Percentiles rank a stretch among this genome's conserved stretches.
Evolutionary conservation across 2,888 invertebrate species (phyloP).

Genomic region (Colletes collaris): DNA sequence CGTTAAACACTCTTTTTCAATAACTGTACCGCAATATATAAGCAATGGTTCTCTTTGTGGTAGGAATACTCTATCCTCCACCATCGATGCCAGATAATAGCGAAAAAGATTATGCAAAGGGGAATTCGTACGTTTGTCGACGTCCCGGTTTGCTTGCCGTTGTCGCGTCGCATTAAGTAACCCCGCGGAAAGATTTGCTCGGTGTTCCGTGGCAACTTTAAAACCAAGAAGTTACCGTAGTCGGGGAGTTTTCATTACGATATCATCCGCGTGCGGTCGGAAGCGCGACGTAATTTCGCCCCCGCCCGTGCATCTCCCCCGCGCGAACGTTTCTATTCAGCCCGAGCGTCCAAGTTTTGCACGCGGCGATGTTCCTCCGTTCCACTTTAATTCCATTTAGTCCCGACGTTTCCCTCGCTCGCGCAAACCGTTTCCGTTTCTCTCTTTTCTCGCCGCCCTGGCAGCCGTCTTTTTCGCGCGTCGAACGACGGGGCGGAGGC

Average conservation of each 20-base stretch:
- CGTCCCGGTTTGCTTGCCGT: background rate
- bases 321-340: conserved; percentile 44
- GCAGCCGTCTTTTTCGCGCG: conserved; percentile 17
- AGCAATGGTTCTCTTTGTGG: no score
- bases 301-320: conserved; percentile 3
- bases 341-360: conserved; percentile 40
- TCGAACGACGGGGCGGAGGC: conserved; percentile 1
- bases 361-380: conserved; percentile 48
- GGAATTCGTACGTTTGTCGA: no score
- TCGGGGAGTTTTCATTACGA: conserved; percentile 57
- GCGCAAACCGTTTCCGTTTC: background rate
- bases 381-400: conserved; percentile 70
- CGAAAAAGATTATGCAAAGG: no score
- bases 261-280: conserved; percentile 50
- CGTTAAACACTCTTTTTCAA: no score
- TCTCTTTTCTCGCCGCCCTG: background rate
- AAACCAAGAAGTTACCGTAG: conserved; percentile 51
- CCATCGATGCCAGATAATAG: no score
- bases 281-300: conserved; percentile 55
- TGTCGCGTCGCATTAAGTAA: conserved; percentile 44
- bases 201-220: conserved; percentile 34
- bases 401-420: background rate
- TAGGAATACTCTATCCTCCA: no score
- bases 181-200: conserved; percentile 43
- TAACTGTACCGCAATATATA: no score